Conservation (phyloP, 1,140 invertebrate genomes). For the Lepidurus arcticus region DNA sequence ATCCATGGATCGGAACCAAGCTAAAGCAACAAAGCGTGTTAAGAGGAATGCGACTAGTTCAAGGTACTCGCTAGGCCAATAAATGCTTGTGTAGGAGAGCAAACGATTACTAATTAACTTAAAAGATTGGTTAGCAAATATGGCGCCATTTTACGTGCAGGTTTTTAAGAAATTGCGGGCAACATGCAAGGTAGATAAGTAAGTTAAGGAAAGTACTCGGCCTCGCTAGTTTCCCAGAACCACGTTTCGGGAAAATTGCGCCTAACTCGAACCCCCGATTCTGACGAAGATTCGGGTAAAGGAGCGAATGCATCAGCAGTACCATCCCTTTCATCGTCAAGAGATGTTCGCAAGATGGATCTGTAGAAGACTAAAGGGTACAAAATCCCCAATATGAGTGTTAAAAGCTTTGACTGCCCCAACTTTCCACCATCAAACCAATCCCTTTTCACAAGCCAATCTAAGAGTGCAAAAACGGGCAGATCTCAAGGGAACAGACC, state of each 20-base stretch:
- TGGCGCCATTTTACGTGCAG: neutral
- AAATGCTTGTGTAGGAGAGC: too few species aligned
- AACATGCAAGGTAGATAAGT: neutral
- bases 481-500: neutral
- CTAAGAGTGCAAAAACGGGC: neutral
- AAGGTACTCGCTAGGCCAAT: too few species aligned
- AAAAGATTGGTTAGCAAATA: neutral
- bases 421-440: neutral
- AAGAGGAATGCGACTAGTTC: too few species aligned
- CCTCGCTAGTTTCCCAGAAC: conserved; percentile 51
- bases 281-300: neutral
- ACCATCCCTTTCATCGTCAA: neutral
- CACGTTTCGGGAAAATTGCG: conserved; percentile 60
- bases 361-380: neutral
- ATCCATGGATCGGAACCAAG: conserved; percentile 9
- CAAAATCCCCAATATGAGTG: neutral
- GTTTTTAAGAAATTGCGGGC: neutral
- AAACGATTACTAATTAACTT: too few species aligned
- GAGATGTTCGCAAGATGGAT: neutral
- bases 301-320: neutral
- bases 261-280: conserved; percentile 43
- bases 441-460: too few species aligned
- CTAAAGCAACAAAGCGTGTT: neutral
- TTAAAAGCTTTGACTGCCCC: neutral
- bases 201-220: conserved; percentile 11